Evolutionary conservation across 2,888 invertebrate species (phyloP), one percentile per base, ranked within the genome.

Genomic region (Zeuzera pyrina): DNA sequence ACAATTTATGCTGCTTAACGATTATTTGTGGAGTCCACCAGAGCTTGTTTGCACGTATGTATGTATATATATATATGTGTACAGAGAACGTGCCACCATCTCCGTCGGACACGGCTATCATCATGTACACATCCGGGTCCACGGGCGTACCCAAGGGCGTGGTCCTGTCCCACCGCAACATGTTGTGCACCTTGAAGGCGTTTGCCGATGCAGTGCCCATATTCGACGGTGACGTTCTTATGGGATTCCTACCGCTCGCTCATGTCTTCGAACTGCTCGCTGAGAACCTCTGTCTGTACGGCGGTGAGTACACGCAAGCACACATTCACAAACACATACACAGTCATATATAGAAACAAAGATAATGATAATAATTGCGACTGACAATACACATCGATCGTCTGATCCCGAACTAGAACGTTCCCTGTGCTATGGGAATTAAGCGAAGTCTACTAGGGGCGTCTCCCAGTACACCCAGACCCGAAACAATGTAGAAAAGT

Each of bases 91-190:
- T 84, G 3, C 85, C 88, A 3, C 94, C 95, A 1, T 70, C 73
- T 3, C 73, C 89, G 3, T 79, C 88, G 8, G 98, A 98, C 69
- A 89, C 91, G 3, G 98, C 98, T 29, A 95, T 99, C 53, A 92
- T 99, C 24, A 99, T 99, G 98, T 99, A 98, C 85, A 99, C 98
- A 2, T 97, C 96, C 49, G 98, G 98, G 3, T 97, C 97, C 1
- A 98, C 98, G 2, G 98, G 97, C 31, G 89, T 92, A 37, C 97
- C 97, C 0, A 97, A 97, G 78, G 97, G 97, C 53, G 93, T 95
- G 8, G 63, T 93, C 12, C 81, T 95, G 16, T 89, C 92, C 2
- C 95, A 95, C 69, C 88, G 87, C 56, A 95, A 95, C 74, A 89
- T 94, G 61, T 85, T 94, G 46, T 85, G 90, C 21, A 92, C 94